phyloP scores from a whole-genome alignment of 1,140 invertebrate genomes.

The Episyrphus balteatus region DNA sequence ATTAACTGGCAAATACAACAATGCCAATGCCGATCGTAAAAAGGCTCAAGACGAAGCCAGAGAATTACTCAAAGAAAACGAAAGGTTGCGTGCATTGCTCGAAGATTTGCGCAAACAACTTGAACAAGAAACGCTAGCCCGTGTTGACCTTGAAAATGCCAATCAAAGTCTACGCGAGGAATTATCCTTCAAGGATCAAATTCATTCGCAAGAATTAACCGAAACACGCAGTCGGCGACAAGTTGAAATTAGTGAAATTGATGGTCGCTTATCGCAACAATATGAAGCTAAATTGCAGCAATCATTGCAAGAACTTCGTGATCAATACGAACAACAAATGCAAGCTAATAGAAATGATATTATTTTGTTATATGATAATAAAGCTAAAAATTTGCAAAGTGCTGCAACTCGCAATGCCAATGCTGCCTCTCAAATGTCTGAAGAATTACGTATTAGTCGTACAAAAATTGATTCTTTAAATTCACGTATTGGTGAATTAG shows the following conservation, averaged over 20 bases:
- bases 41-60: constrained; percentile 65
- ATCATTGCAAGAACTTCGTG: constrained; percentile 82
- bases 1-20: constrained; percentile 65
- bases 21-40: constrained; percentile 67
- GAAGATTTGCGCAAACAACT: constrained; percentile 72
- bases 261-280: constrained; percentile 80
- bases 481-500: constrained; percentile 60
- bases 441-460: constrained; percentile 65
- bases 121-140: constrained; percentile 82
- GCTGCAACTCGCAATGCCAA: constrained; percentile 54
- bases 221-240: constrained; percentile 75
- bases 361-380: constrained; percentile 72
- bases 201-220: constrained; percentile 73
- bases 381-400: constrained; percentile 56
- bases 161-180: constrained; percentile 87
- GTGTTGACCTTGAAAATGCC: constrained; percentile 89
- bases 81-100: constrained; percentile 61
- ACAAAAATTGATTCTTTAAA: constrained; percentile 63
- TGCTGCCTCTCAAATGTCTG: constrained; percentile 54
- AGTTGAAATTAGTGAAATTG: constrained; percentile 59
- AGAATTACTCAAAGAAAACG: constrained; percentile 64
- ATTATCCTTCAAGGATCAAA: constrained; percentile 79
- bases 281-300: constrained; percentile 90
- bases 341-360: constrained; percentile 77
- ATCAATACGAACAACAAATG: constrained; percentile 86